phyloP scores from a whole-genome alignment of 2,113 vertebrate species.

The Nesogale talazaci region DNA sequence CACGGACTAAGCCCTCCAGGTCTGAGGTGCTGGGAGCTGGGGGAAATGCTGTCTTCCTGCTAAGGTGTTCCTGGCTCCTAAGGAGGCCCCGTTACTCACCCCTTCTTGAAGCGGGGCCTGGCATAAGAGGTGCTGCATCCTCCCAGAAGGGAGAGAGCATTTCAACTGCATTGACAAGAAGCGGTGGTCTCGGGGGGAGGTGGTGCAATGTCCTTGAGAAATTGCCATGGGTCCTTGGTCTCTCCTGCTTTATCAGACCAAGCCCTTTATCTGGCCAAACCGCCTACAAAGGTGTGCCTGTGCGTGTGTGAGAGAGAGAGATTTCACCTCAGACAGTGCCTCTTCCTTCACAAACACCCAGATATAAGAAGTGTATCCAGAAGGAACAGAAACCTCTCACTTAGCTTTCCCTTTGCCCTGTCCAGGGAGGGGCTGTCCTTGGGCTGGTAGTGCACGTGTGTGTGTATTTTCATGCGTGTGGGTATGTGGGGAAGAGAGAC shows the following conservation, averaged over 20 bases:
- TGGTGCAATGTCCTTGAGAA: not conserved
- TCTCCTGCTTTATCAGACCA: not conserved
- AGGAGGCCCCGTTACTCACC: not conserved
- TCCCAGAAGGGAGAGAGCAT: not conserved
- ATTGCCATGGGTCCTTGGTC: not conserved
- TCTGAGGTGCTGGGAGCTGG: not conserved
- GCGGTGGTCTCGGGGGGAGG: not conserved
- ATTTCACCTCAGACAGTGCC: too few species aligned
- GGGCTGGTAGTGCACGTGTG: not conserved
- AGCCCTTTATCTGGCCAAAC: too few species aligned
- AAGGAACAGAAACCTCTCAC: not conserved
- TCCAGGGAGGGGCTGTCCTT: not conserved
- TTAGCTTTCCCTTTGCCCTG: not conserved
- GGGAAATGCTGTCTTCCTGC: not conserved
- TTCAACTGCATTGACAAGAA: not conserved
- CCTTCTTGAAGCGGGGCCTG: not conserved
- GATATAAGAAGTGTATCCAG: not conserved
- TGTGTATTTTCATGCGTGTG: not conserved
- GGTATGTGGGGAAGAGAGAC: not conserved
- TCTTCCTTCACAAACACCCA: too few species aligned
- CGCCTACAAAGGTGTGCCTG: not conserved
- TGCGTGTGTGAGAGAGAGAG: not conserved
- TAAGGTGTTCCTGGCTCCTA: not conserved
- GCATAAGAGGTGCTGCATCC: too few species aligned
- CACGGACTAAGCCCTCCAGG: not conserved